A percentile compares a stretch with the other conserved stretches of the same genome.
Evolutionary conservation across 2,797 vertebrate genomes (phyloP).

Genomic region (Paramormyrops hopkinsi): DNA sequence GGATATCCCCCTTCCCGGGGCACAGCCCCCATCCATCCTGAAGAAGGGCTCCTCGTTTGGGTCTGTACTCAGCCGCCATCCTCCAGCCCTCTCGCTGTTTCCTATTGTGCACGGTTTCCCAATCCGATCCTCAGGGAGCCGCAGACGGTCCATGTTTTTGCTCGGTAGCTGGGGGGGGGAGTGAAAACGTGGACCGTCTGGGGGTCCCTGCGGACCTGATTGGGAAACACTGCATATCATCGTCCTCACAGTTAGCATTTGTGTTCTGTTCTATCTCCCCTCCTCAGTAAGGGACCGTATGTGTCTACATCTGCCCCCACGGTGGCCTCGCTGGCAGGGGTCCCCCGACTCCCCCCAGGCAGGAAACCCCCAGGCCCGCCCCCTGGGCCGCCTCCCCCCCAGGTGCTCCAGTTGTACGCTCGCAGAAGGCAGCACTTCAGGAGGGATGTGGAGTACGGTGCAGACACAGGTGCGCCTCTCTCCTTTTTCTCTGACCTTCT

Average conservation of each 20-base stretch:
- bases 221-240: neutral
- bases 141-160: neutral
- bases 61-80: conserved; percentile 49
- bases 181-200: neutral
- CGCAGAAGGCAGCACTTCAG: conserved; percentile 52
- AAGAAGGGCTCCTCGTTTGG: conserved; percentile 87
- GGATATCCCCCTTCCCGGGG: conserved; percentile 92
- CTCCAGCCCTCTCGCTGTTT: neutral
- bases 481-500: neutral
- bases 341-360: conserved; percentile 86
- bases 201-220: neutral
- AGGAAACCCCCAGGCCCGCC: conserved; percentile 92
- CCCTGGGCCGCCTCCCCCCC: conserved; percentile 87
- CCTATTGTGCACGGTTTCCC: neutral
- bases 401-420: conserved; percentile 84
- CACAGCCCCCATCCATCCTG: conserved; percentile 92
- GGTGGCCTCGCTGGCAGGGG: conserved; percentile 63
- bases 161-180: neutral
- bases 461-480: conserved; percentile 65
- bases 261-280: conserved; percentile 21
- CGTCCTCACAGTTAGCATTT: neutral
- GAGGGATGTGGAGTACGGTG: conserved; percentile 66
- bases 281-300: conserved; percentile 63
- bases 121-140: neutral
- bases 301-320: conserved; percentile 40